phyloP scores from a whole-genome alignment of 2,113 vertebrate genomes.

The Podarcis raffonei region DNA sequence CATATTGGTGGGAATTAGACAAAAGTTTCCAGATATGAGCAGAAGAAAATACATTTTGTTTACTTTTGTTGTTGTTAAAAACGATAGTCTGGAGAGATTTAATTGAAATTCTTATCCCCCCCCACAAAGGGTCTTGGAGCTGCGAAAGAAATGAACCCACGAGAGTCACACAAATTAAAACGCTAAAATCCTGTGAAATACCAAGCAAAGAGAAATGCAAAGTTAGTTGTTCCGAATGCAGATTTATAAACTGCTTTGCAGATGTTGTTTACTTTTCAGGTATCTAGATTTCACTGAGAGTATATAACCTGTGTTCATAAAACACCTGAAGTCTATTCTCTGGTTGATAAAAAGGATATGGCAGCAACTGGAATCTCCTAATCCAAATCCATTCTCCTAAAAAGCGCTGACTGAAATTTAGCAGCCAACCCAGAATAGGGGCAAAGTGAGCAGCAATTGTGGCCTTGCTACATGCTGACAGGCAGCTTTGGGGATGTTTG shows the following conservation, averaged over 20 bases:
- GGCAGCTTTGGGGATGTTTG: background rate
- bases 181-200: constrained; percentile 25
- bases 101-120: constrained; percentile 27
- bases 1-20: constrained; percentile 40
- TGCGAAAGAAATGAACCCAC: constrained; percentile 40
- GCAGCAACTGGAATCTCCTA: background rate
- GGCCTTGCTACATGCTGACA: background rate
- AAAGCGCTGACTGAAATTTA: background rate
- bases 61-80: background rate
- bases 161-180: constrained; percentile 31
- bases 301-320: background rate
- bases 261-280: constrained; percentile 4
- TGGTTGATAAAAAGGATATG: background rate
- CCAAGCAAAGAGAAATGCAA: constrained; percentile 31
- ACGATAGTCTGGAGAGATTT: constrained; percentile 16
- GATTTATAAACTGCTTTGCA: background rate
- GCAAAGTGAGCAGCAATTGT: too few species aligned
- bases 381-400: background rate
- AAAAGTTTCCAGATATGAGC: constrained; percentile 7
- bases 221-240: constrained; percentile 22
- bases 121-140: constrained; percentile 30
- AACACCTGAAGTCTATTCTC: background rate
- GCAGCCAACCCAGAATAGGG: background rate
- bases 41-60: background rate
- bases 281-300: background rate